Evolutionary conservation across 1,140 invertebrate genomes (phyloP).

Genomic region (Tetramorium alpestre): DNA sequence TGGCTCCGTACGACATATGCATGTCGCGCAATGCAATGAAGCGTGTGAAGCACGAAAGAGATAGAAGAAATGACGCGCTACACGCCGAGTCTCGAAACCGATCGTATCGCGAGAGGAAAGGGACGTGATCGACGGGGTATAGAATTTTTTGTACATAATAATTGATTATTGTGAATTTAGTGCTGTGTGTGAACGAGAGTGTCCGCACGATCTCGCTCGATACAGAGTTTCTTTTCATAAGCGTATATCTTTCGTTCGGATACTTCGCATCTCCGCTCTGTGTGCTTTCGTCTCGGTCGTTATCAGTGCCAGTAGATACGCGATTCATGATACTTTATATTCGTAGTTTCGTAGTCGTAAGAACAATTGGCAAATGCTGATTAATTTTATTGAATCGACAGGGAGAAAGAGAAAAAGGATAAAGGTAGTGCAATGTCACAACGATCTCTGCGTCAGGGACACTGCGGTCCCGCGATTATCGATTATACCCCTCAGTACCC

Average conservation of each 20-base stretch:
- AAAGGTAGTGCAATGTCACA: constrained; percentile 63
- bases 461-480: constrained; percentile 34
- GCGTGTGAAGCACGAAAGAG: not conserved
- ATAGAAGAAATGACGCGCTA: not conserved
- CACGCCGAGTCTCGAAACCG: constrained; percentile 28
- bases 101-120: not conserved
- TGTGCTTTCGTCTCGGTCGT: constrained; percentile 55
- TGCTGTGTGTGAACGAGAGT: constrained; percentile 34
- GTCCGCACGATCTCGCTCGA: constrained; percentile 48
- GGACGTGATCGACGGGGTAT: constrained; percentile 24
- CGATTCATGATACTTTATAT: constrained; percentile 40
- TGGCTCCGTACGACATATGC: constrained; percentile 18
- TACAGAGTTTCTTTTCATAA: constrained; percentile 34
- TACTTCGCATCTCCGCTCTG: constrained; percentile 44
- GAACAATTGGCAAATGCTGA: constrained; percentile 9
- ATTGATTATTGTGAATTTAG: constrained; percentile 47
- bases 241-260: constrained; percentile 43
- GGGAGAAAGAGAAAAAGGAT: not conserved
- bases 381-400: constrained; percentile 29
- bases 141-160: constrained; percentile 57
- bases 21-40: constrained; percentile 20
- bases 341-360: constrained; percentile 42
- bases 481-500: constrained; percentile 63
- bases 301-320: constrained; percentile 54
- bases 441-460: constrained; percentile 44